Percentiles rank a stretch among this genome's conserved stretches.
Evolutionary conservation across 2,113 vertebrate species (phyloP).

Genomic region (Columba janthina): DNA sequence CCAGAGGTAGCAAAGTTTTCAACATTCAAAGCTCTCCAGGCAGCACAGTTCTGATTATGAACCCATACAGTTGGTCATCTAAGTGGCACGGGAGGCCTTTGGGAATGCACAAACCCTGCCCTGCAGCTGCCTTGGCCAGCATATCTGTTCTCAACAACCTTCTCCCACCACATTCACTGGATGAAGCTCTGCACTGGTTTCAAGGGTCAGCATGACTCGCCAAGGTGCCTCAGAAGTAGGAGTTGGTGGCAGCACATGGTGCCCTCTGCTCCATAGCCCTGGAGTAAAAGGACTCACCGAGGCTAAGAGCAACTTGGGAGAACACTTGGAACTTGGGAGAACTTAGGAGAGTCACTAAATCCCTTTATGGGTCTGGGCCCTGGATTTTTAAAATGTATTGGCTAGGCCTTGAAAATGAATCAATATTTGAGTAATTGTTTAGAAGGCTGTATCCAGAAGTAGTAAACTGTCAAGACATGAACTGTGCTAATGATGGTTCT

Average conservation of each 20-base stretch:
- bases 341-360: background rate
- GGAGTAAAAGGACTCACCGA: background rate
- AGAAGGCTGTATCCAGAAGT: background rate
- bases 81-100: background rate
- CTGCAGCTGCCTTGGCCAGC: background rate
- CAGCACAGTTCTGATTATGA: background rate
- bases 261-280: background rate
- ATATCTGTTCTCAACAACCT: accelerated
- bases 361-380: background rate
- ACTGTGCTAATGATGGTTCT: background rate
- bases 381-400: background rate
- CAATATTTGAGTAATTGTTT: background rate
- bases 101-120: background rate
- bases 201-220: background rate
- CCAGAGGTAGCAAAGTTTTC: background rate
- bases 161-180: background rate
- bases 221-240: background rate
- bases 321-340: too few relatives aligned
- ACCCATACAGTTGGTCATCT: background rate
- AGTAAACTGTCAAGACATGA: background rate
- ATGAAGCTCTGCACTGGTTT: background rate
- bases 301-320: background rate
- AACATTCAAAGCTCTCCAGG: background rate
- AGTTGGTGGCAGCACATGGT: background rate
- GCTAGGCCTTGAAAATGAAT: background rate